phyloP scores from a whole-genome alignment of 2,797 vertebrate genomes.

The Tokudaia tokunoshimensis region DNA sequence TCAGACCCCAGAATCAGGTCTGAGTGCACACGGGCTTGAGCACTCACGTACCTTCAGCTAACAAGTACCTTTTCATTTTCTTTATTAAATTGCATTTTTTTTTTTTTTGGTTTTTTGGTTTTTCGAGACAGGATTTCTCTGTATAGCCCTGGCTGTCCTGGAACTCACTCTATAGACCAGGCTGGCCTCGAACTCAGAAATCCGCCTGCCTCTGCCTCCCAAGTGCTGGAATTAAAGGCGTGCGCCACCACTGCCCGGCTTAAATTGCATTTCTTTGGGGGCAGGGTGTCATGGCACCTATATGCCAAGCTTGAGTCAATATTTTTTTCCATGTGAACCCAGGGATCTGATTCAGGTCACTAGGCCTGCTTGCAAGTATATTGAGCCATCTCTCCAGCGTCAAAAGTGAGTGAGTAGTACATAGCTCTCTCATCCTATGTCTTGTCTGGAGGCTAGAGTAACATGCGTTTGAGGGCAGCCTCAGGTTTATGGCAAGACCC shows the following conservation, averaged over 20 bases:
- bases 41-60: neutral
- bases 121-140: too few species aligned
- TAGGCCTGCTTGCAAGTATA: neutral
- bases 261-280: neutral
- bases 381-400: neutral
- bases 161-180: too few species aligned
- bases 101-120: too few species aligned
- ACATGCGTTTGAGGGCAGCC: neutral
- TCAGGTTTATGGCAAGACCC: neutral
- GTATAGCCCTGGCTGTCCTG: too few species aligned
- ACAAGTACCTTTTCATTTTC: neutral
- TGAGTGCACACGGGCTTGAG: neutral
- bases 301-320: neutral
- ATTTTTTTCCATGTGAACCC: neutral
- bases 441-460: neutral
- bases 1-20: neutral
- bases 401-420: too few species aligned
- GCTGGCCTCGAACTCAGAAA: too few species aligned
- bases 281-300: neutral
- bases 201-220: too few species aligned
- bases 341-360: neutral
- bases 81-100: neutral
- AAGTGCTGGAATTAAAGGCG: too few species aligned
- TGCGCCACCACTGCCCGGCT: too few species aligned
- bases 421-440: neutral